These are phyloP conservation scores for Cryptus armator DNA, from an alignment of 2,888 invertebrate species.

Conservation along the genomic window DNA sequence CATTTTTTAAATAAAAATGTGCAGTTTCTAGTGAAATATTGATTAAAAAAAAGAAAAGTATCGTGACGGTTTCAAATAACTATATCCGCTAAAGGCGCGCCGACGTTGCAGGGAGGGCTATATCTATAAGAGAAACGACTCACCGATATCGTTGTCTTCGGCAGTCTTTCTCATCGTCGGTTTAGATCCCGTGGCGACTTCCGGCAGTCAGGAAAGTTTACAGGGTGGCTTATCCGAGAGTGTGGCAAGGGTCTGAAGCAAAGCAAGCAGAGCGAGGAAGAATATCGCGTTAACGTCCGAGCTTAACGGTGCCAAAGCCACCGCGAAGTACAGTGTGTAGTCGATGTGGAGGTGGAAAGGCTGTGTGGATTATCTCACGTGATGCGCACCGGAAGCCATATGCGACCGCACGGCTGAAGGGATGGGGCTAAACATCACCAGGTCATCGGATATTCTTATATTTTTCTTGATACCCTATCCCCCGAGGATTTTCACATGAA, in stretches of 20 bases:
- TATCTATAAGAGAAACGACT: constrained; percentile 9
- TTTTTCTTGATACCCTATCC: constrained; percentile 39
- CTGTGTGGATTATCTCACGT: constrained; percentile 65
- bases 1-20: background rate
- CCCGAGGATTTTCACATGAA: constrained; percentile 46
- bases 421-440: background rate
- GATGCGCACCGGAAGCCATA: constrained; percentile 64
- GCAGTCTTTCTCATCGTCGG: constrained; percentile 28
- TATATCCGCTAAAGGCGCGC: too few relatives aligned
- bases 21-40: background rate
- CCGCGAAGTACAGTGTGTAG: constrained; percentile 36
- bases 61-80: background rate
- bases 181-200: constrained; percentile 49
- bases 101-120: background rate
- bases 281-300: constrained; percentile 66
- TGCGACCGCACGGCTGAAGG: constrained; percentile 45
- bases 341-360: constrained; percentile 27
- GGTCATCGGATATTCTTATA: constrained; percentile 40
- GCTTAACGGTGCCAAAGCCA: constrained; percentile 66
- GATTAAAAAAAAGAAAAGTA: background rate
- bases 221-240: constrained; percentile 58
- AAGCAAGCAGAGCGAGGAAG: constrained; percentile 17
- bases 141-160: constrained; percentile 33
- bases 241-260: background rate
- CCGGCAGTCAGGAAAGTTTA: constrained; percentile 61